These are phyloP conservation scores for Parotia lawesii DNA, from an alignment of 2,113 vertebrate genomes.

Conservation along the genomic window DNA sequence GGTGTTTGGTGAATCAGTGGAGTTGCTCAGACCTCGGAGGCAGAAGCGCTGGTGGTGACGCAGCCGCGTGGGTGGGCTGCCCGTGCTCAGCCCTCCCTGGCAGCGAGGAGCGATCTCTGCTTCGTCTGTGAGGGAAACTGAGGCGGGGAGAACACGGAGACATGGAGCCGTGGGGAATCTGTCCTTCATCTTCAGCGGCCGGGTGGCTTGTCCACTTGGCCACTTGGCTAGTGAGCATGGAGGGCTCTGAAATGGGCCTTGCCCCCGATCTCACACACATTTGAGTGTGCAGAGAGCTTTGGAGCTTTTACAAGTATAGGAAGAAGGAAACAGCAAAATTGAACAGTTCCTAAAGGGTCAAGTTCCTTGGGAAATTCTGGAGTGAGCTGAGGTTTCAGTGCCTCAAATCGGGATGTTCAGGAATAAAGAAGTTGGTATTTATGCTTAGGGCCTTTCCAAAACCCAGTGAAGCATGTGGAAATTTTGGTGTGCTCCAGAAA, in stretches of 20 bases:
- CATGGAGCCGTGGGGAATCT: fast-evolving
- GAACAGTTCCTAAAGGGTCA: fast-evolving
- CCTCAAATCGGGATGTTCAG: not conserved
- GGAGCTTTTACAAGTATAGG: not conserved
- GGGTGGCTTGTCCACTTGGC: not conserved
- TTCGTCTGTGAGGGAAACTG: fast-evolving
- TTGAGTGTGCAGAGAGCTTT: fast-evolving
- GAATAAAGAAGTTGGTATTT: not conserved
- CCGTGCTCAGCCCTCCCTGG: fast-evolving
- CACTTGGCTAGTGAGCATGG: fast-evolving
- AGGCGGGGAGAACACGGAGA: not conserved
- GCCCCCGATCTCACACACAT: fast-evolving
- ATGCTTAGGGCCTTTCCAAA: not conserved
- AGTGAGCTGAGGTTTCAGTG: not conserved
- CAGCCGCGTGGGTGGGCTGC: not conserved
- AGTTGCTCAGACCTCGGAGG: not conserved
- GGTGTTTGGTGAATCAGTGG: not conserved
- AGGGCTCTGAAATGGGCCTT: not conserved
- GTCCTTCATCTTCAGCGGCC: not conserved
- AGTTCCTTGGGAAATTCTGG: not conserved
- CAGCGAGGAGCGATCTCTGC: not conserved
- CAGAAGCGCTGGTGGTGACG: not conserved
- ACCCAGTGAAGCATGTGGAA: not conserved
- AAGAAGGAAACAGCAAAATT: not conserved
- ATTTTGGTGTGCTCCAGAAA: not conserved